Base-by-base conservation (phyloP, 2,113 vertebrate genomes). In the Butorides virescens region DNA sequence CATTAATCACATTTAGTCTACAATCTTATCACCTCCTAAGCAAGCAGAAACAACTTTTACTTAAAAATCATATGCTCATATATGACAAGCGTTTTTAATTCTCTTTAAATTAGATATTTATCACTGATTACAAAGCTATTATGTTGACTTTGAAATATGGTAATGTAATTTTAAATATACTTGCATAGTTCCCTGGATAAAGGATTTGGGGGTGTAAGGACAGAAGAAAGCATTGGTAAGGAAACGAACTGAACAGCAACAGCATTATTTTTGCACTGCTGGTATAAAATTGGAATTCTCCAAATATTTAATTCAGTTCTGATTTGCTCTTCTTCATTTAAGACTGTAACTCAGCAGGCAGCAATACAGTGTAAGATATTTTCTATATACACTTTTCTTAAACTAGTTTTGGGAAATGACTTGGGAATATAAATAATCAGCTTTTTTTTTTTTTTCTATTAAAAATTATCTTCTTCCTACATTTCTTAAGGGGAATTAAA, bases 1-100 rank as follows among this genome's bases (percentile, higher is more conserved):
- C 97, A 98, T 97, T 98, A 98, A 98, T 98, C 98, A 98, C 96
- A 97, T 93, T 98, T 97, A 97, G 88, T 91, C 85, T 91, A 96
- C 71, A 90, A 88, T 97, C 97, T 97, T 97, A 97, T 95, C 95
- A 92, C 96, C 86, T 96, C 91, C 89, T 63, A 78, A 98, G 96
- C 88, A 92, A 95, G 88, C 68, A 96, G 77, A 72, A 96, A 94
- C 94, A 92, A 96, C 96, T 98, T 97, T 95, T 88, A 96, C 90
- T 95, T 81, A 94, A 97, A 96, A 91, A 94, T 92, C 83, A 93
- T 56, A 68, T 42, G 75, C 73, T 82, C 74, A 61, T 9, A 42
- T 47, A 84, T 63, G 52, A 91, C n/a, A 89, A 86, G 75, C 16
- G 65, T 71, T 90, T 91, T 75, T 78, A 93, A 85, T 91, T 91